Conservation (phyloP, 2,888 invertebrate species). For the Galerucella calmariensis region DNA sequence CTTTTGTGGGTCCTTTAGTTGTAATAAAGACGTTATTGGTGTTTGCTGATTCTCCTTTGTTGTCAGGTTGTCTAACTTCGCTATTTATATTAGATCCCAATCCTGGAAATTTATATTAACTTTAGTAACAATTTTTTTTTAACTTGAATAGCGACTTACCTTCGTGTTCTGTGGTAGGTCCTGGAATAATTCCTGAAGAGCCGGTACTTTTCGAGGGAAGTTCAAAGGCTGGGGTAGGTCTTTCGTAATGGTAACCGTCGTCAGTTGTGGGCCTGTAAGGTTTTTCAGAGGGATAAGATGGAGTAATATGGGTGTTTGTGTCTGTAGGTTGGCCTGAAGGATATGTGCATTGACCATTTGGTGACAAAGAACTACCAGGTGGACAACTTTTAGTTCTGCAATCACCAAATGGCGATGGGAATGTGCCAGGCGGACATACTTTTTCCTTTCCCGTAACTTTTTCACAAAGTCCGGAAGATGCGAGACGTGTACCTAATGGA, state of each 20-base stretch:
- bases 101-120: background rate
- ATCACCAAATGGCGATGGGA: conserved; percentile 37
- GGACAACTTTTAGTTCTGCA: conserved; percentile 37
- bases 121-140: background rate
- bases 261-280: conserved; percentile 44
- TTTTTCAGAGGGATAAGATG: conserved; percentile 48
- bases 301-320: conserved; percentile 48
- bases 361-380: conserved; percentile 38
- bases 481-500: conserved; percentile 26
- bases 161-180: conserved; percentile 43
- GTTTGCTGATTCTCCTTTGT: conserved; percentile 35
- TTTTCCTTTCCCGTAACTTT: conserved; percentile 28
- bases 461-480: conserved; percentile 49
- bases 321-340: conserved; percentile 42
- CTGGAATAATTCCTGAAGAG: conserved; percentile 46
- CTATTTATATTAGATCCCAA: conserved; percentile 31
- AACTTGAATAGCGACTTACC: conserved; percentile 23
- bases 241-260: conserved; percentile 51
- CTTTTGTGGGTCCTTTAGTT: conserved; percentile 25
- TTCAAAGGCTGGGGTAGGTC: conserved; percentile 47
- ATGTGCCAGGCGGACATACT: conserved; percentile 43
- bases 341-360: conserved; percentile 40
- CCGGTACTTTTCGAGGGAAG: conserved; percentile 38
- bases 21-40: conserved; percentile 32
- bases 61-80: conserved; percentile 23